These are phyloP conservation scores for Conus canariensis DNA, from an alignment of 2,888 invertebrate species.

Conservation along the genomic window DNA sequence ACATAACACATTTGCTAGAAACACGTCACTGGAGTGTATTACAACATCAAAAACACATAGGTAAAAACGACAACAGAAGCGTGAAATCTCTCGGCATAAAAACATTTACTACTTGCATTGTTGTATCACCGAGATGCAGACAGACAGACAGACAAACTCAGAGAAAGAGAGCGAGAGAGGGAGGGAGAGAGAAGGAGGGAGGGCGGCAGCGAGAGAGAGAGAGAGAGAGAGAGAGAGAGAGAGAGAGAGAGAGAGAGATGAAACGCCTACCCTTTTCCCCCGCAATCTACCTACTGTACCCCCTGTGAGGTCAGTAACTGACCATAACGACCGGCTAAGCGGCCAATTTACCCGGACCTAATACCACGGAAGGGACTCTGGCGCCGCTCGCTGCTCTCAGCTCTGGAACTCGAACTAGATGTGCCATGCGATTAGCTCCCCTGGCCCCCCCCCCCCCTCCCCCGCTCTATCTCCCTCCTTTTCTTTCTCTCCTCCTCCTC, in stretches of 20 bases:
- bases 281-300: background rate
- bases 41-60: no score
- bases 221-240: no score
- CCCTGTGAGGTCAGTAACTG: slow-evolving; percentile 5
- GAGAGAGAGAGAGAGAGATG: no score
- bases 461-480: no score
- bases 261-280: background rate
- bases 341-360: slow-evolving; percentile 1
- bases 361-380: background rate
- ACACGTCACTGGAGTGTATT: no score
- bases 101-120: no score
- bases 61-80: no score
- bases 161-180: background rate
- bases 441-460: background rate
- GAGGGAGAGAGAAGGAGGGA: no score
- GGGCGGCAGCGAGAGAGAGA: no score
- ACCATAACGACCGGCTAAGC: background rate
- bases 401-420: background rate
- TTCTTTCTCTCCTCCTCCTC: no score
- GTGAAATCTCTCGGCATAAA: no score
- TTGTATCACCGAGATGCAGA: background rate
- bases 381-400: background rate
- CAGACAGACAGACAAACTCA: background rate
- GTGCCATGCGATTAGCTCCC: slow-evolving; percentile 3
- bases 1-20: no score